Conservation (phyloP, 2,888 invertebrate species). For the Lasioglossum lativentre region DNA sequence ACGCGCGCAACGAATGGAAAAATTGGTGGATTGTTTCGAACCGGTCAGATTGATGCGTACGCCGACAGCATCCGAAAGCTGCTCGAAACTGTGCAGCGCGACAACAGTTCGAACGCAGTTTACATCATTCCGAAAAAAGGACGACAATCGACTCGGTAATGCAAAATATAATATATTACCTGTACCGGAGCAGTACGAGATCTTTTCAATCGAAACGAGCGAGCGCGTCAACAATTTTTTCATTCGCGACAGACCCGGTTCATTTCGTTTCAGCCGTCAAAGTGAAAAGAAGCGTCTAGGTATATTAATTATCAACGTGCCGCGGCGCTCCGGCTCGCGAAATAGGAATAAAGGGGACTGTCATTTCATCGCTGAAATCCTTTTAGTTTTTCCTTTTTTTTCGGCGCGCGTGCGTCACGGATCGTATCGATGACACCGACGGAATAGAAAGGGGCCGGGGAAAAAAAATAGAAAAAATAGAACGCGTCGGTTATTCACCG, state of each 20-base stretch:
- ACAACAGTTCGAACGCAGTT: slow-evolving; percentile 56
- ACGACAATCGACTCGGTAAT: neutral
- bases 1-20: slow-evolving; percentile 26
- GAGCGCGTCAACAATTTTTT: neutral
- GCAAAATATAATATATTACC: slow-evolving; percentile 15
- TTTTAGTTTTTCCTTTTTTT: neutral
- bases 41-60: slow-evolving; percentile 61
- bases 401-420: neutral
- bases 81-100: slow-evolving; percentile 70
- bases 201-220: neutral
- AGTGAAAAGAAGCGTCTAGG: neutral
- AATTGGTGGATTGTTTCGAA: slow-evolving; percentile 1
- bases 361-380: neutral
- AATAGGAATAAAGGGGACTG: neutral
- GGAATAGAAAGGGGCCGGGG: neutral
- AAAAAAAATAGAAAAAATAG: neutral
- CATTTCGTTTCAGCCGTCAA: neutral
- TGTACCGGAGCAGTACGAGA: neutral
- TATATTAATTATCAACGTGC: slow-evolving; percentile 1
- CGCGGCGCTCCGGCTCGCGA: too few species aligned
- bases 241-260: neutral
- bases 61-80: slow-evolving; percentile 52
- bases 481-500: slow-evolving; percentile 4
- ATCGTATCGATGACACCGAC: slow-evolving; percentile 1
- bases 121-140: slow-evolving; percentile 26